Evolutionary conservation across 2,888 invertebrate species (phyloP), one percentile per base, ranked within the genome.

Genomic region (Oscheius sp.): DNA sequence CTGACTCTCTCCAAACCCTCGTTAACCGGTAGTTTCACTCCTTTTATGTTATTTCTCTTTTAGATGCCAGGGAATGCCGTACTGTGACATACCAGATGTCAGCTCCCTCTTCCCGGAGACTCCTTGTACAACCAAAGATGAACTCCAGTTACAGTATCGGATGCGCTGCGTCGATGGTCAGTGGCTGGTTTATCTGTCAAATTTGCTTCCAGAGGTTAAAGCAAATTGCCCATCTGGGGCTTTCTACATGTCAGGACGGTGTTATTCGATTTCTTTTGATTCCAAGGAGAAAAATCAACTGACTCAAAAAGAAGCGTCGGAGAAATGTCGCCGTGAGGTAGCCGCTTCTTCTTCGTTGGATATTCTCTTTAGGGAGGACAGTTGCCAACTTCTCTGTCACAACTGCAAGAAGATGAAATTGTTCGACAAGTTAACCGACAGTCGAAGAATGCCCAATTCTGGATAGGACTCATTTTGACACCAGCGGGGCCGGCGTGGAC

Each of bases 1-100:
- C 71, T 23, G 73, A 80, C 45, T 76, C 78, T 0, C 76, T 80
- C 3, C 78, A 80, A 58, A 80, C 80, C 2, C 64, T 80, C 2
- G 70, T 77, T 18, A 80, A 80, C 55, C 61, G 64, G 76, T 69
- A 49, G 45, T 9, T 35, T 23, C 29, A 6, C 9, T 21, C 13
- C 25, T 16, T n/a, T 13, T 18, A 6, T 25, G 41, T 6, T 23
- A 49, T 29, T 16, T 41, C 45, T 18, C 1, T 59, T 41, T 18
- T 25, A 72, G 73, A 53, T 81, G 80, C 43, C 76, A 81, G 53
- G 79, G 80, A 1, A 72, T 78, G 5, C 70, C 72, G 21, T 77
- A 72, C 27, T 79, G 82, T 52, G 73, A 78, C 23, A 78, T 80
- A 49, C 66, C 68, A 46, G 74, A 73, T 55, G 52, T 76, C n/a